Percentiles rank a stretch among this genome's conserved stretches.
phyloP scores from a whole-genome alignment of 2,113 vertebrate species.

The Hassar affinis region DNA sequence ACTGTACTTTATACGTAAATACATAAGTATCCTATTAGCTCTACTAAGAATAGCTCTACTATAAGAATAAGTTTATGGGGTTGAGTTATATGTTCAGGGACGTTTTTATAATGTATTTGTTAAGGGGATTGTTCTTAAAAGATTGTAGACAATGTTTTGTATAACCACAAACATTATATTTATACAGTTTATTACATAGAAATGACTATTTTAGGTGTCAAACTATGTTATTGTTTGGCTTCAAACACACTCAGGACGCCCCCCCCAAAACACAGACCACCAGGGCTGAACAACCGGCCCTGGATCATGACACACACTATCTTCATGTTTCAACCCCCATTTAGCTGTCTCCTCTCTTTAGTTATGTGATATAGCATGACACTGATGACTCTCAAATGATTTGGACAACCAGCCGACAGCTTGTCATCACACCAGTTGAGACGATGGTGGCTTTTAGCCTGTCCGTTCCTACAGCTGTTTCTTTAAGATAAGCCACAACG shows the following conservation, averaged over 20 bases:
- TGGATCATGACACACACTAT: conserved; percentile 42
- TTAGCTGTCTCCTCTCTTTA: conserved; percentile 58
- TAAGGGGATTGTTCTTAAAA: not conserved
- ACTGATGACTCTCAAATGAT: conserved; percentile 57
- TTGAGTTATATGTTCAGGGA: not conserved
- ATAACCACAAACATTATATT: not conserved
- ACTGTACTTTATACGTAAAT: too few relatives aligned
- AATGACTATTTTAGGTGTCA: not conserved
- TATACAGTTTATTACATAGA: not conserved
- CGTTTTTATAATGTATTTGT: not conserved
- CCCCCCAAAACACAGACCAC: conserved; percentile 46
- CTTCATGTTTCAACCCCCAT: conserved; percentile 60
- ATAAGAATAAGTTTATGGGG: not conserved
- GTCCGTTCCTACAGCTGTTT: conserved; percentile 52
- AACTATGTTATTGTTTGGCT: not conserved
- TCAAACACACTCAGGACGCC: conserved; percentile 26
- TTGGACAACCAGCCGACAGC: conserved; percentile 53
- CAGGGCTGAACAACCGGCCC: conserved; percentile 28
- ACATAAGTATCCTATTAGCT: too few relatives aligned
- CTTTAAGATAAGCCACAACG: conserved; percentile 44
- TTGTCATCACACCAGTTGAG: conserved; percentile 53
- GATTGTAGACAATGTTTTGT: not conserved
- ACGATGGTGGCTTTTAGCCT: conserved; percentile 36
- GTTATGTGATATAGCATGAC: conserved; percentile 52
- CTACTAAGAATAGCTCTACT: too few relatives aligned